Base-by-base conservation (phyloP, 2,797 vertebrate species). In the Rhincodon typus region DNA sequence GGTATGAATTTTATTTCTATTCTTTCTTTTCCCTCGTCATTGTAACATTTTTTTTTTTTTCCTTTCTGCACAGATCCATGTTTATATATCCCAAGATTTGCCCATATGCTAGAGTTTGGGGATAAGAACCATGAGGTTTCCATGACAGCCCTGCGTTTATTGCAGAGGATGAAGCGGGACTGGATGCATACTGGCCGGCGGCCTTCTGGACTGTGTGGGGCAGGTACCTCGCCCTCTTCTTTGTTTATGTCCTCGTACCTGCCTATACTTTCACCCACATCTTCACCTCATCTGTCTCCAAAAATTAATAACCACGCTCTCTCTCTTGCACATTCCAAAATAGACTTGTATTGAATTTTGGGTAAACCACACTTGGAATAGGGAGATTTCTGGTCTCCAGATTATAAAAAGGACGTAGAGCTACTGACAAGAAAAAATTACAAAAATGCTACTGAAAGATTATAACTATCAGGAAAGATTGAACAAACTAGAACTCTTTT, bases 121-220 rank as follows among this genome's bases (percentile, higher is more conserved):
- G 98, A 99, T 95, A 99, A 99, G 98, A 99, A 98, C 97, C 99
- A 98, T 0, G 99, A 99, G 17, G 99, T 99, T 30, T 98, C 99
- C 96, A 99, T 99, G 99, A 99, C 99, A 0, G 99, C 99, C 0
- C 96, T 99, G 96, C 96, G 99, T 77, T 98, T 99, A 90, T 97
- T 99, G 95, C 99, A 99, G 98, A 98, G 99, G 96, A 99, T 99
- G 99, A 99, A 99, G 97, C 97, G 99, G 96, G 99, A 99, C 97
- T 99, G 99, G 99, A 99, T 99, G 99, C 99, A 99, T 97, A 99
- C 99, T 0, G 99, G 99, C 74, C 98, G 99, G 86, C 97, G 99
- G 94, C 99, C 99, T 0, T 99, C 99, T 0, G 99, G 99, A 50
- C 99, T 99, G 96, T 99, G 99, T 0, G 99, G 99, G 38, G 99